These are phyloP conservation scores for Heterotis niloticus DNA, from an alignment of 2,113 vertebrate genomes.

Conservation along the genomic window DNA sequence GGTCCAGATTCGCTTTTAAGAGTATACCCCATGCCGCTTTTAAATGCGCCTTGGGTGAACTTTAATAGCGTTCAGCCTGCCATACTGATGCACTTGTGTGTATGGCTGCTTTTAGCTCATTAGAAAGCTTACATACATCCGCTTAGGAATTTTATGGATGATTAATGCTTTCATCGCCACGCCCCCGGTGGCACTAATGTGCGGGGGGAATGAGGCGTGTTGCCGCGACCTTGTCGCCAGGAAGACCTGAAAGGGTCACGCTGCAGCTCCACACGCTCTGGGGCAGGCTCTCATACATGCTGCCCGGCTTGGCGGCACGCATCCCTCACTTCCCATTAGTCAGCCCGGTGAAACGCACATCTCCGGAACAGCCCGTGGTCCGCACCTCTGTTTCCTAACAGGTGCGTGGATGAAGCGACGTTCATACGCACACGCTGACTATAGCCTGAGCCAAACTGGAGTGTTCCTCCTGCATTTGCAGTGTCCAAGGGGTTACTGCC, in stretches of 20 bases:
- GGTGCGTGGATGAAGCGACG: constrained; percentile 71
- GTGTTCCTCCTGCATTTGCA: too few relatives aligned
- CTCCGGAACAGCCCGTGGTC: constrained; percentile 67
- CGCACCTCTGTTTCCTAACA: constrained; percentile 60
- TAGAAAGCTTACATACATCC: not conserved
- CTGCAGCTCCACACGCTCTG: constrained; percentile 30
- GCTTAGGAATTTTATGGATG: not conserved
- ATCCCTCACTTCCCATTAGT: constrained; percentile 74
- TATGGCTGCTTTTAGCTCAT: not conserved
- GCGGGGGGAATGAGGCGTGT: constrained; percentile 39
- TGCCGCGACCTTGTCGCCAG: constrained; percentile 54
- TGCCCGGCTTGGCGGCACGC: constrained; percentile 60
- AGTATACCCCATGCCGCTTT: constrained; percentile 4
- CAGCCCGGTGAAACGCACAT: constrained; percentile 65
- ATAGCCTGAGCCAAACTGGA: too few relatives aligned
- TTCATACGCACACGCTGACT: constrained; percentile 57
- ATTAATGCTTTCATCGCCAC: constrained; percentile 31
- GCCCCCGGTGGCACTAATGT: constrained; percentile 56
- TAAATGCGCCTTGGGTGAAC: not conserved
- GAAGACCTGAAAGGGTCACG: constrained; percentile 62
- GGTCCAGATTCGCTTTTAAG: constrained; percentile 1
- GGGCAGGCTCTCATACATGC: constrained; percentile 49
- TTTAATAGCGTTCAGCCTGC: constrained; percentile 1
- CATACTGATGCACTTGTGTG: constrained; percentile 4
- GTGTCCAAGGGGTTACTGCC: too few relatives aligned